A percentile compares a stretch with the other conserved stretches of the same genome.
Conservation (phyloP, 1,140 invertebrate species). For the Eumeta japonica region DNA sequence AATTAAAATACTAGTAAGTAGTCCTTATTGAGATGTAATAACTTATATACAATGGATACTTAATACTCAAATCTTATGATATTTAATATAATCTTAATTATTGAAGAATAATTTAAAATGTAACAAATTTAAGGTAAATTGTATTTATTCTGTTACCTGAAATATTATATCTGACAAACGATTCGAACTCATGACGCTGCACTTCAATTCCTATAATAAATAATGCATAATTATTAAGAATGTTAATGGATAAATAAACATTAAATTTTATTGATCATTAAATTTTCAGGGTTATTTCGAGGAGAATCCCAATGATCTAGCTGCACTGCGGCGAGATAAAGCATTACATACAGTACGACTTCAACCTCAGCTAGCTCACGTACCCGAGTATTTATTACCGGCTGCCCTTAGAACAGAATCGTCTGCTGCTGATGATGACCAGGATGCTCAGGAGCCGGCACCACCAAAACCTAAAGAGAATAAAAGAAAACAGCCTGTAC, state of each 20-base stretch:
- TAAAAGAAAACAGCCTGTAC: constrained; percentile 29
- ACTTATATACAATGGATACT: neutral
- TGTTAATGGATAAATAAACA: no score
- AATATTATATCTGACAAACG: no score
- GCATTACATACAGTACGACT: constrained; percentile 82
- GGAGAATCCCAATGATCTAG: constrained; percentile 89
- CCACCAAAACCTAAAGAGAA: constrained; percentile 18
- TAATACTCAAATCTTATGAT: neutral
- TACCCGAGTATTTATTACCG: constrained; percentile 93
- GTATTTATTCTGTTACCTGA: no score
- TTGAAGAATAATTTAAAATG: no score
- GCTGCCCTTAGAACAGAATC: constrained; percentile 64
- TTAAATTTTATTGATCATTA: no score
- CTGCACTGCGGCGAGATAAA: constrained; percentile 89
- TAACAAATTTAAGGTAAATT: no score
- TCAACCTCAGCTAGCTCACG: constrained; percentile 84
- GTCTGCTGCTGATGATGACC: constrained; percentile 51
- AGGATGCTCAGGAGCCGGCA: constrained; percentile 14
- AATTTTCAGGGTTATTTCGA: constrained; percentile 86
- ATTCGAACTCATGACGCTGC: no score
- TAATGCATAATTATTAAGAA: no score
- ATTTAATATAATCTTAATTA: neutral
- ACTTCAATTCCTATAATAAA: no score
- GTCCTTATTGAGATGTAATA: constrained; percentile 1
- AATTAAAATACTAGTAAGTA: no score